phyloP scores from a whole-genome alignment of 2,113 vertebrate genomes.

The Athene noctua region DNA sequence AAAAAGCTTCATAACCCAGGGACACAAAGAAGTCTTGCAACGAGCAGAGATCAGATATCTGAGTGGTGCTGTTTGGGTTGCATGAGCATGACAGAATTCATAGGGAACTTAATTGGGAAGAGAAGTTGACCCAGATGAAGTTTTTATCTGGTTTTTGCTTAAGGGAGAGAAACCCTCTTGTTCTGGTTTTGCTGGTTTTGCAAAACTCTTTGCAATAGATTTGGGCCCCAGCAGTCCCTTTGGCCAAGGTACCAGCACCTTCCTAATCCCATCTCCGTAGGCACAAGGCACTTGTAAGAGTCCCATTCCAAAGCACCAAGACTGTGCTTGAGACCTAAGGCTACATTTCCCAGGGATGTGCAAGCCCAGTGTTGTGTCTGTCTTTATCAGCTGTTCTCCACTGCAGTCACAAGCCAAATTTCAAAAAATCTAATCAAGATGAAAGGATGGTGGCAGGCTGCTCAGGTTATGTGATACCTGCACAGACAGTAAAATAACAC shows the following conservation, averaged over 20 bases:
- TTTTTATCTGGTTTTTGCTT: not conserved
- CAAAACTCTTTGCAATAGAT: not conserved
- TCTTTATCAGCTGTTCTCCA: not conserved
- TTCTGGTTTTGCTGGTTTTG: not conserved
- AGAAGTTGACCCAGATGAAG: not conserved
- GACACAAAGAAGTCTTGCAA: not conserved
- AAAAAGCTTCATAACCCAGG: not conserved
- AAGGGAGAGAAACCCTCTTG: not conserved
- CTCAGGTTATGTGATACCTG: not conserved
- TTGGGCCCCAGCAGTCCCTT: not conserved
- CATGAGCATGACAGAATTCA: not conserved
- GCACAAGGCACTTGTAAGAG: not conserved
- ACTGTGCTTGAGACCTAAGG: not conserved
- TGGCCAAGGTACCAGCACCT: not conserved
- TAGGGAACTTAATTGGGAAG: not conserved
- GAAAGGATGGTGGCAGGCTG: not conserved
- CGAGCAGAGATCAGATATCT: rapidly evolving
- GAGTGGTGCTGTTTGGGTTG: not conserved
- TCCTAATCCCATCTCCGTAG: not conserved
- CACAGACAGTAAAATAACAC: not conserved
- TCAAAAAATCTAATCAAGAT: not conserved
- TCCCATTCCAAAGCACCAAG: not conserved
- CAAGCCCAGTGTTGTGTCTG: not conserved
- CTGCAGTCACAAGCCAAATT: not conserved
- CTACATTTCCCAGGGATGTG: not conserved